phyloP scores from a whole-genome alignment of 2,797 vertebrate species.

The Lepus townsendii region DNA sequence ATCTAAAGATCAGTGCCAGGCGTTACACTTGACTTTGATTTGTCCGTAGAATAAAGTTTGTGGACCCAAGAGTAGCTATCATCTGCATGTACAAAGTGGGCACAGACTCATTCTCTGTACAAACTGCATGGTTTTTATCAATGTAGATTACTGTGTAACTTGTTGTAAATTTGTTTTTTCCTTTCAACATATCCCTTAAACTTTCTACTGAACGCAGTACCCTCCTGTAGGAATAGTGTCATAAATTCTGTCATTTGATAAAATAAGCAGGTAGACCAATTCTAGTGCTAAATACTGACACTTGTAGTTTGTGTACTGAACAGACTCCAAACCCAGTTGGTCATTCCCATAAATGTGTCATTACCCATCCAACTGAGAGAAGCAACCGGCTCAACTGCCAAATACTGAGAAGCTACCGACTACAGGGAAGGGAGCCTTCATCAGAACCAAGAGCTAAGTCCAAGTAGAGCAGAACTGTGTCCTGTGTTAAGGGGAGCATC shows the following conservation, averaged over 20 bases:
- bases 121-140: constrained; percentile 23
- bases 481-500: constrained; percentile 72
- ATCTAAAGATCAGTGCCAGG: neutral
- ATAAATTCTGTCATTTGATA: constrained; percentile 7
- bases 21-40: constrained; percentile 26
- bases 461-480: constrained; percentile 78
- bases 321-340: neutral
- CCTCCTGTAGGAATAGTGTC: neutral
- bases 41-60: constrained; percentile 49
- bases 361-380: constrained; percentile 23
- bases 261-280: neutral
- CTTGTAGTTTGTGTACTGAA: constrained; percentile 30
- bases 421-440: neutral
- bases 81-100: neutral
- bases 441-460: constrained; percentile 63
- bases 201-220: neutral
- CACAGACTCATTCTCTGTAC: neutral
- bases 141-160: neutral
- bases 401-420: neutral
- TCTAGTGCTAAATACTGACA: constrained; percentile 38
- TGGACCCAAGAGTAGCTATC: neutral
- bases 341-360: neutral
- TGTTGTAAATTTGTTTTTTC: constrained; percentile 13
- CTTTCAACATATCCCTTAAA: constrained; percentile 24
- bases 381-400: neutral